Conservation (phyloP, 2,113 vertebrate genomes). For the Polyodon spathula region DNA sequence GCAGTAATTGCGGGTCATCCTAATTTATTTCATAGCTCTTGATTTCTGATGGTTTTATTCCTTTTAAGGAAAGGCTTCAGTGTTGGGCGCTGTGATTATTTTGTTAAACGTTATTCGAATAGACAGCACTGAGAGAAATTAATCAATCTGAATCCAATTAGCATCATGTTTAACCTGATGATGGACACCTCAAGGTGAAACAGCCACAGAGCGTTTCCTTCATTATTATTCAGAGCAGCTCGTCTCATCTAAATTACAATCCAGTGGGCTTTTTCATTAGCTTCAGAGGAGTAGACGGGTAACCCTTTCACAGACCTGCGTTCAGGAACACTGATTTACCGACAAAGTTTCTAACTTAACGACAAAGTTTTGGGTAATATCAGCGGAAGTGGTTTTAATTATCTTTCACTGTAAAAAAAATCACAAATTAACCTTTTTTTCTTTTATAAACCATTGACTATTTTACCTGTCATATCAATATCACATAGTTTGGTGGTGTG, state of each 20-base stretch:
- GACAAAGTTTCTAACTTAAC: no score
- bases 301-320: slow-evolving; percentile 51
- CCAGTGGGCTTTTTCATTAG: slow-evolving; percentile 78
- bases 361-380: no score
- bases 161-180: slow-evolving; percentile 96
- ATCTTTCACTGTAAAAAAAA: no score
- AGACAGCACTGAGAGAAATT: slow-evolving; percentile 91
- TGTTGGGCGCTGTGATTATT: slow-evolving; percentile 76
- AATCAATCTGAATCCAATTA: slow-evolving; percentile 97
- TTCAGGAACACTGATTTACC: no score
- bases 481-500: no score
- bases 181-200: slow-evolving; percentile 93
- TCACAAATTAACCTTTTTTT: no score
- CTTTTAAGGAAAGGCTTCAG: slow-evolving; percentile 64
- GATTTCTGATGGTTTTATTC: slow-evolving; percentile 77
- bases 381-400: no score
- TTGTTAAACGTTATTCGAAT: slow-evolving; percentile 91
- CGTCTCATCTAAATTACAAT: slow-evolving; percentile 87
- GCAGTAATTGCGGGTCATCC: slow-evolving; percentile 77
- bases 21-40: slow-evolving; percentile 76
- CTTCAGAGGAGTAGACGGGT: slow-evolving; percentile 43
- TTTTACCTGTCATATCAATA: no score
- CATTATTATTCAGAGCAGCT: slow-evolving; percentile 82
- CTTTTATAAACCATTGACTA: no score
- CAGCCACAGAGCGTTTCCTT: slow-evolving; percentile 66